Conservation (phyloP, 1,140 invertebrate species). For the Dolichoris vasculosae region DNA sequence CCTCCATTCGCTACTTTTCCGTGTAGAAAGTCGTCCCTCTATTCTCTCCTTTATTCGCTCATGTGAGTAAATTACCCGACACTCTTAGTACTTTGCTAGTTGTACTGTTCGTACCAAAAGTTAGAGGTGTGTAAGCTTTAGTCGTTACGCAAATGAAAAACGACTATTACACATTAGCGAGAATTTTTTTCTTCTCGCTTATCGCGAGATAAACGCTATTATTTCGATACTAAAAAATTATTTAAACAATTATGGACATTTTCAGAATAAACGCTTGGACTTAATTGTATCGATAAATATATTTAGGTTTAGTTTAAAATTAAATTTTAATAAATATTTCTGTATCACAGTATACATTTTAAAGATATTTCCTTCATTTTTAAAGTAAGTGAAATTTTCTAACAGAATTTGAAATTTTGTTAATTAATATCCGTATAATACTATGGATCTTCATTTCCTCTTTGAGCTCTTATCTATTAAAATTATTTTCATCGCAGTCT, state of each 20-base stretch:
- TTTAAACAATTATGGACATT: too few species aligned
- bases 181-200: not conserved
- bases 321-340: not conserved
- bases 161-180: not conserved
- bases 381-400: not conserved
- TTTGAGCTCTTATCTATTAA: not conserved
- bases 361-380: not conserved
- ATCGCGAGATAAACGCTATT: not conserved
- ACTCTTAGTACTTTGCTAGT: not conserved
- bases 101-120: not conserved
- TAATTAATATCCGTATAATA: not conserved
- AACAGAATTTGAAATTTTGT: not conserved
- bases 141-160: constrained; percentile 23
- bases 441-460: not conserved
- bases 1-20: constrained; percentile 29
- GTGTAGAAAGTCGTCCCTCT: constrained; percentile 19
- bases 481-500: not conserved
- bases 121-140: not conserved
- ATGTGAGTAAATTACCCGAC: constrained; percentile 40
- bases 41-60: constrained; percentile 19
- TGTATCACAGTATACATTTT: not conserved
- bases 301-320: too few species aligned
- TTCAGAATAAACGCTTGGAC: too few species aligned
- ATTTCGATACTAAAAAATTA: not conserved
- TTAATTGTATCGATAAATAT: too few species aligned